phyloP scores from a whole-genome alignment of 1,140 invertebrate species.

The Bombus superbus region DNA sequence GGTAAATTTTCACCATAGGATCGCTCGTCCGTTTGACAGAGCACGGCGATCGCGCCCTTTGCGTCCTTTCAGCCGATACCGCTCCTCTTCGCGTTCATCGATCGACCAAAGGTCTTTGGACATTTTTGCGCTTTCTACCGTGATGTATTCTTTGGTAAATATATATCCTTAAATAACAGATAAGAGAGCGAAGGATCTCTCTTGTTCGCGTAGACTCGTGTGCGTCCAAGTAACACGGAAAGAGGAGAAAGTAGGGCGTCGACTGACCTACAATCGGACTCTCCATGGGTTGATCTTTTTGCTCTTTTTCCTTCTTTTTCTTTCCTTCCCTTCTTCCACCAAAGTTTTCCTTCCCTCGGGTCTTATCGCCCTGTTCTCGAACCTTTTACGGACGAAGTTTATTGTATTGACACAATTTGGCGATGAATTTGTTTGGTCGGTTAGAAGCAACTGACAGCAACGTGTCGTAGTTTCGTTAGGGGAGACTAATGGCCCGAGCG shows the following conservation, averaged over 20 bases:
- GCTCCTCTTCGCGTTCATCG: neutral
- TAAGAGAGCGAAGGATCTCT: neutral
- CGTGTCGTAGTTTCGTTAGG: neutral
- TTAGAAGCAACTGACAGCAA: neutral
- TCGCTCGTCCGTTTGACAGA: neutral
- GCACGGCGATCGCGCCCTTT: neutral
- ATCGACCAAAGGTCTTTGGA: neutral
- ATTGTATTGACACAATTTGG: constrained; percentile 1
- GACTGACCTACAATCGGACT: constrained; percentile 69
- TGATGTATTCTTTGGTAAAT: neutral
- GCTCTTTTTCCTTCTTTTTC: neutral
- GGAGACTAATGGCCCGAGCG: neutral
- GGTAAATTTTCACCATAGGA: constrained; percentile 7
- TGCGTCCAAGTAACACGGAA: constrained; percentile 61
- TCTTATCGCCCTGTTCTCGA: constrained; percentile 18
- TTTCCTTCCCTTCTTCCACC: neutral
- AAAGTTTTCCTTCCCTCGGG: constrained; percentile 9
- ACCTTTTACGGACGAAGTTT: constrained; percentile 24
- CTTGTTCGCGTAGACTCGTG: constrained; percentile 15
- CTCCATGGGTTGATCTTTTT: neutral
- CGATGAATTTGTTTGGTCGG: constrained; percentile 5
- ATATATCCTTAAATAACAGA: neutral
- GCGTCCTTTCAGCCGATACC: constrained; percentile 6
- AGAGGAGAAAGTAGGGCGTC: constrained; percentile 76
- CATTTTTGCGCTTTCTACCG: neutral